Percentiles rank a stretch among this genome's conserved stretches.
These are phyloP conservation scores for Euthynnus affinis DNA, from an alignment of 2,797 vertebrate genomes.

Conservation along the genomic window DNA sequence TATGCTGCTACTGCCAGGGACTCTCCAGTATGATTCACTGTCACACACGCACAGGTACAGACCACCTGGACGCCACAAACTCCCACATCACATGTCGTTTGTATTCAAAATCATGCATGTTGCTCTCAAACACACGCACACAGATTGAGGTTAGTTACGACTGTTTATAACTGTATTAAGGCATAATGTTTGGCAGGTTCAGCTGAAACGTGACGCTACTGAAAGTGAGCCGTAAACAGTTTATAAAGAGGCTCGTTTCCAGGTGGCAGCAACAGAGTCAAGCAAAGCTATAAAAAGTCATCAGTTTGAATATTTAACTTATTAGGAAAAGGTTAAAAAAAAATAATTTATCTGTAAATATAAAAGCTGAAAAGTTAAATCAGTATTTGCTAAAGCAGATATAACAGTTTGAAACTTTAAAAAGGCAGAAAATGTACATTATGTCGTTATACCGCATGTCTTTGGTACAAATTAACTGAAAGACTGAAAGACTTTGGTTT, in stretches of 20 bases:
- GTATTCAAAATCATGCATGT: background rate
- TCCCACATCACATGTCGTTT: background rate
- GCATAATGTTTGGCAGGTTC: background rate
- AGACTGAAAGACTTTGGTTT: background rate
- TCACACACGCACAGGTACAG: constrained; percentile 47
- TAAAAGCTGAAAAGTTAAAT: background rate
- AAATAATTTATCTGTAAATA: background rate
- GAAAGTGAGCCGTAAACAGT: constrained; percentile 1
- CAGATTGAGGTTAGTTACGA: background rate
- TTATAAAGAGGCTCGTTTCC: background rate
- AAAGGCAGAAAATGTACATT: too few relatives aligned
- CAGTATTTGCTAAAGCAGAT: too few relatives aligned
- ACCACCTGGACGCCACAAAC: constrained; percentile 42
- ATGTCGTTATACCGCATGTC: too few relatives aligned
- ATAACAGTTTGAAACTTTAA: background rate
- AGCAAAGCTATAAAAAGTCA: background rate
- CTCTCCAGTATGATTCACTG: constrained; percentile 63
- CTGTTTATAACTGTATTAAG: background rate
- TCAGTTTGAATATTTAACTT: background rate
- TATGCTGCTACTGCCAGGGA: constrained; percentile 84
- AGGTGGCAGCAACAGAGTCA: background rate
- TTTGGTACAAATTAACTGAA: background rate
- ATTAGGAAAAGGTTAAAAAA: background rate
- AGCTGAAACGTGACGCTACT: background rate
- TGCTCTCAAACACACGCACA: background rate